A percentile compares a stretch with the other conserved stretches of the same genome.
phyloP scores from a whole-genome alignment of 2,888 invertebrate genomes.

The Cerastis rubricosa region DNA sequence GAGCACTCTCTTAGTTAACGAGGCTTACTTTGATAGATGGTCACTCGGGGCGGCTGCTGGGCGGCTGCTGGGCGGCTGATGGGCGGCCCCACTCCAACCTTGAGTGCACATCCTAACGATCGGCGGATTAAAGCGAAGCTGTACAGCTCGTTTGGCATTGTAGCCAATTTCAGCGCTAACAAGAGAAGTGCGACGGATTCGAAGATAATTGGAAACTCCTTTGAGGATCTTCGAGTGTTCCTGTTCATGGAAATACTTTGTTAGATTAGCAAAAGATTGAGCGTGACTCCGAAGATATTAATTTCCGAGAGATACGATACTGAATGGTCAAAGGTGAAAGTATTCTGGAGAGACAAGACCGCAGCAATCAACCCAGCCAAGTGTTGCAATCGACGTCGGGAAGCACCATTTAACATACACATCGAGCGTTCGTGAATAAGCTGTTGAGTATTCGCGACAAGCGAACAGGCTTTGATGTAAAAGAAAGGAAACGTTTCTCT shows the following conservation, averaged over 20 bases:
- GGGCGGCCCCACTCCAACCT: slow-evolving; percentile 56
- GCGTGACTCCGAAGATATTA: slow-evolving; percentile 17
- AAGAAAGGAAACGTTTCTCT: slow-evolving; percentile 62
- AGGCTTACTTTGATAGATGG: slow-evolving; percentile 79
- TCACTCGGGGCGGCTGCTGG: slow-evolving; percentile 62
- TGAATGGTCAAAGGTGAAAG: slow-evolving; percentile 19
- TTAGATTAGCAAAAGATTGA: slow-evolving; percentile 33
- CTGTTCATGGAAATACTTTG: slow-evolving; percentile 11
- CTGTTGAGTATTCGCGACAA: slow-evolving; percentile 51
- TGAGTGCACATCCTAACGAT: slow-evolving; percentile 68
- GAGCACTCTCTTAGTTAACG: slow-evolving; percentile 77
- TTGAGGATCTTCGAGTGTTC: slow-evolving; percentile 44
- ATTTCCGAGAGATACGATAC: slow-evolving; percentile 8
- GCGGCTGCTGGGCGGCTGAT: slow-evolving; percentile 29
- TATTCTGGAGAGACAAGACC: slow-evolving; percentile 18
- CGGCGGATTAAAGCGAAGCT: slow-evolving; percentile 58
- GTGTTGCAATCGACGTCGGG: slow-evolving; percentile 20
- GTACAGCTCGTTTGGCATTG: slow-evolving; percentile 63
- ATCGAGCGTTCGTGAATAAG: slow-evolving; percentile 49
- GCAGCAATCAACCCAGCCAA: slow-evolving; percentile 44
- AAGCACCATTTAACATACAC: slow-evolving; percentile 62
- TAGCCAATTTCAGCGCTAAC: slow-evolving; percentile 63
- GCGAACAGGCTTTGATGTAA: slow-evolving; percentile 68
- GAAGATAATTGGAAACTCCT: slow-evolving; percentile 65
- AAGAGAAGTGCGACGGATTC: slow-evolving; percentile 52